A percentile compares a stretch with the other conserved stretches of the same genome.
phyloP scores from a whole-genome alignment of 2,113 vertebrate species.

The Rhegmatorhina hoffmannsi region DNA sequence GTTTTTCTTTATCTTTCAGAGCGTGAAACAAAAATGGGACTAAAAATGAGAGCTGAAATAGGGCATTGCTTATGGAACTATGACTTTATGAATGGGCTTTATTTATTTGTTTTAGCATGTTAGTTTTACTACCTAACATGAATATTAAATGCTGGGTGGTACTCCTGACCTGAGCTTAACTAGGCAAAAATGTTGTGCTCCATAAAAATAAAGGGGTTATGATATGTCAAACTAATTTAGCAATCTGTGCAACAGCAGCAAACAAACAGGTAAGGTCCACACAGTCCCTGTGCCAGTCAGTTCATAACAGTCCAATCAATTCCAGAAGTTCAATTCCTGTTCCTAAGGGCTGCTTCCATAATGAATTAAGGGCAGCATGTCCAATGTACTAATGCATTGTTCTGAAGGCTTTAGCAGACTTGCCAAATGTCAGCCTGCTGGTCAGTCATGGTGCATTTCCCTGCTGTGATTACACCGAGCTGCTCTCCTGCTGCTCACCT shows the following conservation, averaged over 20 bases:
- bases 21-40: background rate
- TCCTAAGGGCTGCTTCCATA: conserved; percentile 23
- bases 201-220: background rate
- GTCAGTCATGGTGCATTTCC: background rate
- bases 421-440: conserved; percentile 30
- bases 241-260: background rate
- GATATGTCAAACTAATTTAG: background rate
- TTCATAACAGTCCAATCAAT: conserved; percentile 2
- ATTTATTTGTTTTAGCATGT: background rate
- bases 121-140: background rate
- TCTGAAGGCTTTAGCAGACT: conserved; percentile 45
- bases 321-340: conserved; percentile 52
- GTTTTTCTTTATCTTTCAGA: background rate
- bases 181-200: background rate
- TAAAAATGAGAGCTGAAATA: background rate
- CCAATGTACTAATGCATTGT: conserved; percentile 35
- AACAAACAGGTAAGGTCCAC: background rate
- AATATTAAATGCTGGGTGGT: background rate
- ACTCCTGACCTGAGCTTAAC: background rate
- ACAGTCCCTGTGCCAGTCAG: background rate
- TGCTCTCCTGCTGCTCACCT: conserved; percentile 37
- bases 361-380: conserved; percentile 45
- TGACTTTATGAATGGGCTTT: background rate
- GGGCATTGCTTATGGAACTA: background rate
- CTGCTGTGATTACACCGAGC: background rate